Percentiles rank a stretch among this genome's conserved stretches.
phyloP scores from a whole-genome alignment of 2,888 invertebrate genomes.

The Drosophila fungiperda region DNA sequence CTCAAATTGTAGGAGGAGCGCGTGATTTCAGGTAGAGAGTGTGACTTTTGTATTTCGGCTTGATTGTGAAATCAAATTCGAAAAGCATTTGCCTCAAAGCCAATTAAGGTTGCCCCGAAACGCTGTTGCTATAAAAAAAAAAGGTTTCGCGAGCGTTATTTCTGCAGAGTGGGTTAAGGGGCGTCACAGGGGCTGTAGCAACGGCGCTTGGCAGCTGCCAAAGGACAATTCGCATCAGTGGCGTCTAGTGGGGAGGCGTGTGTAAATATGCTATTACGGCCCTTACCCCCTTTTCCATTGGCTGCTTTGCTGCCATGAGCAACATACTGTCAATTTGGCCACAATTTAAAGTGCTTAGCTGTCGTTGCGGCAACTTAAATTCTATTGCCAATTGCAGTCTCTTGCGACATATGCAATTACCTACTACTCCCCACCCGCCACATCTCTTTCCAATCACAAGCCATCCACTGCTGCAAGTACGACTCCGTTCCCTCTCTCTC shows the following conservation, averaged over 20 bases:
- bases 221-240: conserved; percentile 14
- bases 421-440: not conserved
- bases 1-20: not conserved
- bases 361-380: conserved; percentile 45
- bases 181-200: not conserved
- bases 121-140: conserved; percentile 39
- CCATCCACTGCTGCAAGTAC: conserved; percentile 4
- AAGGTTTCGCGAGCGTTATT: conserved; percentile 53
- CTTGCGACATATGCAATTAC: conserved; percentile 68
- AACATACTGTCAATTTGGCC: conserved; percentile 26
- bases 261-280: conserved; percentile 21
- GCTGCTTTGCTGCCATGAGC: conserved; percentile 21
- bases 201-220: conserved; percentile 30
- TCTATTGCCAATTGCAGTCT: conserved; percentile 63
- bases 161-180: conserved; percentile 7
- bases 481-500: not conserved
- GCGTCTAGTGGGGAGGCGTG: conserved; percentile 3
- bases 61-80: conserved; percentile 55
- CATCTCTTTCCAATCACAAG: not conserved
- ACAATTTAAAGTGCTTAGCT: conserved; percentile 50
- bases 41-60: conserved; percentile 17
- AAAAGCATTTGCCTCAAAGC: conserved; percentile 67
- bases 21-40: conserved; percentile 3
- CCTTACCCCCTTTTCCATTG: not conserved
- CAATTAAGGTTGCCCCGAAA: conserved; percentile 61